phyloP scores from a whole-genome alignment of 2,113 vertebrate species.

The Neodontobutis hainanensis region DNA sequence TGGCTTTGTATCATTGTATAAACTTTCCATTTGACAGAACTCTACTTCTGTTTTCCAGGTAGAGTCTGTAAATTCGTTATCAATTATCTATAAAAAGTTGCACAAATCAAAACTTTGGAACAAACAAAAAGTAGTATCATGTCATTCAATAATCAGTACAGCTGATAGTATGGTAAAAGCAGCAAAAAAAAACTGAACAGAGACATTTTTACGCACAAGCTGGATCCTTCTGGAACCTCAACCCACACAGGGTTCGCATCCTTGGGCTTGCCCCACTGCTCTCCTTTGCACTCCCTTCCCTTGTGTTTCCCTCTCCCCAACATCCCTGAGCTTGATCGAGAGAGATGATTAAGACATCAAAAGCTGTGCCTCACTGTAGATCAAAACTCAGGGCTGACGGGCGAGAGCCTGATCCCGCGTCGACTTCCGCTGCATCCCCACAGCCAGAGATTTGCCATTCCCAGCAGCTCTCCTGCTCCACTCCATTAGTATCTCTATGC shows the following conservation, averaged over 20 bases:
- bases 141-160: slow-evolving; percentile 14
- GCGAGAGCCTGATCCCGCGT: slow-evolving; percentile 70
- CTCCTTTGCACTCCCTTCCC: slow-evolving; percentile 40
- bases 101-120: slow-evolving; percentile 42
- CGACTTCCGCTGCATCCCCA: slow-evolving; percentile 74
- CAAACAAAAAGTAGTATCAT: slow-evolving; percentile 12
- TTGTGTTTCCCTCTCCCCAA: slow-evolving; percentile 54
- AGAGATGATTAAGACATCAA: slow-evolving; percentile 80
- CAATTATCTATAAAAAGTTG: slow-evolving; percentile 57
- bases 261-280: slow-evolving; percentile 57
- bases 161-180: slow-evolving; percentile 11
- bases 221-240: slow-evolving; percentile 39
- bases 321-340: slow-evolving; percentile 70
- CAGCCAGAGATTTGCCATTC: slow-evolving; percentile 76
- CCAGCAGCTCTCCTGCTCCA: slow-evolving; percentile 75
- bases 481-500: slow-evolving; percentile 78
- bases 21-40: slow-evolving; percentile 59
- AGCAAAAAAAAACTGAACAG: slow-evolving; percentile 30
- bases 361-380: slow-evolving; percentile 72
- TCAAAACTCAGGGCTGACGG: slow-evolving; percentile 75
- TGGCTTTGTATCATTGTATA: slow-evolving; percentile 56
- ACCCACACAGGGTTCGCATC: slow-evolving; percentile 60
- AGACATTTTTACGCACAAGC: slow-evolving; percentile 54
- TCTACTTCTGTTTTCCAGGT: slow-evolving; percentile 58
- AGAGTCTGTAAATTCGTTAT: slow-evolving; percentile 44